Evolutionary conservation across 2,888 invertebrate species (phyloP), one percentile per base, ranked within the genome.

Genomic region (Microctonus aethiopoides): DNA sequence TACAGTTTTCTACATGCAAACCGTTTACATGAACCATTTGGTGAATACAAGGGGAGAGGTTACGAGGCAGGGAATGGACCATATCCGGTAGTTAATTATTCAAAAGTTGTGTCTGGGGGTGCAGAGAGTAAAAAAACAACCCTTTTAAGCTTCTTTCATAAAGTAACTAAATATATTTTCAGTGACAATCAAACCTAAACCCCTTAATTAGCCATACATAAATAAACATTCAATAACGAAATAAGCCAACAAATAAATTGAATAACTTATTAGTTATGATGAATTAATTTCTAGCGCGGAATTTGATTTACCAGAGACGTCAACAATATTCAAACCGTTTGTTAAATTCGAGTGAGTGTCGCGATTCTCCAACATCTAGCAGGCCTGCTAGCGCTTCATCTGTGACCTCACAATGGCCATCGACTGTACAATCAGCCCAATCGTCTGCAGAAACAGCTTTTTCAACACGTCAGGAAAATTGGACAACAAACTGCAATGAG

Each of bases 371-470:
- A 16, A 77, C 78, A 9, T 77, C 77, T 34, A 84, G 76, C 70
- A 77, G 79, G 67, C 83, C 81, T 26, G 78, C 81, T 7, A 83
- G 84, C 56, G 76, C 82, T 4, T 80, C 79, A n/a, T 80, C 84
- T 1, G 77, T 74, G 2, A 77, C 77, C 4, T 81, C 81, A 0
- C 81, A 80, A 52, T 83, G 83, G 83, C 70, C 71, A 20, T 60
- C 76, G 46, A 29, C 75, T 60, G 68, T 69, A 4, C 66, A 74
- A 9, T 73, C 79, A 20, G 63, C 73, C 3, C 71, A 75, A 7
- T 69, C 78, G 0, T 74, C 70, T 2, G 70, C 72, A 1, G 67
- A 79, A 72, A 41, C 73, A 64, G 20, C 76, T 67, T 76, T 78
- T 73, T 7, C 66, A 61, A 20, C 77, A 63, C 78, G 78, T 20